Base-by-base conservation (phyloP, 2,113 vertebrate species). In the Noturus placidus region DNA sequence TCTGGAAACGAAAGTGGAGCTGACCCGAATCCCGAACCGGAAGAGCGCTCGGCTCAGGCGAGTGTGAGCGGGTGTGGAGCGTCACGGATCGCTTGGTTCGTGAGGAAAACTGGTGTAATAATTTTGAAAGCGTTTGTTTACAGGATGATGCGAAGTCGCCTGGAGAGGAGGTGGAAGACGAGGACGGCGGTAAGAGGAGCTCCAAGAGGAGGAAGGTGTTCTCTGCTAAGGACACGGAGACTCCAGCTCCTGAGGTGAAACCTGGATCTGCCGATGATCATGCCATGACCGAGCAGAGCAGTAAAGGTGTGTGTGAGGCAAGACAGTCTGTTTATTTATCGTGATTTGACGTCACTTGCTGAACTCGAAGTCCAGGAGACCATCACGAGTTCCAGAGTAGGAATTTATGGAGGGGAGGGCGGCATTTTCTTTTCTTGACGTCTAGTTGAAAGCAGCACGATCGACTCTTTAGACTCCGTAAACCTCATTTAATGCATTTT, bases 131-230 rank as follows among this genome's bases (percentile, higher is more conserved):
- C 0, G 4, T 17, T 27, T 52, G 1, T 13, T 76, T 56, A 33
- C 33, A 95, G 94, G 89, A 0, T 83, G 80, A 72, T 0, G 3
- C 57, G 6, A 84, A 88, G 50, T 74, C 61, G 11, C 61, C 42
- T 61, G 79, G 33, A 61, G 33, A 67, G 14, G 19, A 84, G 10
- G 42, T 54, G 14, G 19, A 84, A 5, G 42, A 57, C 7, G 35
- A 63, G 61, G 76, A 86, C 1, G 7, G 33, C 10, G 30, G n/a
- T 22, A 88, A 30, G 20, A 33, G 50, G 9, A 72, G 70, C 46
- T 78, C 88, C 7, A 95, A 95, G 83, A 94, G 91, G 78, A 94
- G 92, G 76, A 92, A 90, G 22, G 54, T 93, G 83, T 94, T 92
- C 33, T 76, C 84, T 1, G 5, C 46, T 14, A 87, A 87, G 27